A percentile compares a stretch with the other conserved stretches of the same genome.
Evolutionary conservation across 2,113 vertebrate genomes (phyloP).

Genomic region (Gulo gulo): DNA sequence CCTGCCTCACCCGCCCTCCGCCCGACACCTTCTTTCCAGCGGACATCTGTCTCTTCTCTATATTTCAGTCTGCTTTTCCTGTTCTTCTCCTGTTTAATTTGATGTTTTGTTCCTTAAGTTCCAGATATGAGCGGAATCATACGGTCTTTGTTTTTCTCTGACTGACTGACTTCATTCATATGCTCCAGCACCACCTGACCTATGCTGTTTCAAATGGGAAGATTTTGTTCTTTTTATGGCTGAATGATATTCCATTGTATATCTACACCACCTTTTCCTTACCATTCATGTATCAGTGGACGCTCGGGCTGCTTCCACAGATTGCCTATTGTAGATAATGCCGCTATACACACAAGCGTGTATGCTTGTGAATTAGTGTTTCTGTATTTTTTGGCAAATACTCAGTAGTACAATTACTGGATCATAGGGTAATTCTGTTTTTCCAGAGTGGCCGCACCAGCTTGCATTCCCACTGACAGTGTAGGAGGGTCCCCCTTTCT

Average conservation of each 20-base stretch:
- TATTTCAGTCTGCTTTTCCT: background rate
- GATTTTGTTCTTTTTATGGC: background rate
- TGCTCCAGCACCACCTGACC: background rate
- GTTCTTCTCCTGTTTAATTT: background rate
- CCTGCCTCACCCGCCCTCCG: background rate
- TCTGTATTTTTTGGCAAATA: background rate
- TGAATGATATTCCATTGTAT: background rate
- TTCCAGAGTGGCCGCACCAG: background rate
- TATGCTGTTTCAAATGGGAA: background rate
- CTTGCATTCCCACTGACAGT: background rate
- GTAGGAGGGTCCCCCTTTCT: background rate
- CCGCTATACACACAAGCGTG: background rate
- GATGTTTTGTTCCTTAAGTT: background rate
- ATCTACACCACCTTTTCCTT: background rate
- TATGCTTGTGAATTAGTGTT: background rate
- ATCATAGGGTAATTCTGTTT: background rate
- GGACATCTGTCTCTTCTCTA: background rate
- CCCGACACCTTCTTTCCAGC: background rate
- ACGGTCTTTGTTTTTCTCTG: background rate
- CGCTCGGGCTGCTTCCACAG: rapidly evolving
- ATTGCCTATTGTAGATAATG: background rate
- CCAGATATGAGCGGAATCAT: background rate
- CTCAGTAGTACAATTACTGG: background rate
- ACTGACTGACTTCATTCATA: background rate
- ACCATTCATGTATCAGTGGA: background rate